Conservation (phyloP, 2,113 vertebrate species). For the Chunga burmeisteri region DNA sequence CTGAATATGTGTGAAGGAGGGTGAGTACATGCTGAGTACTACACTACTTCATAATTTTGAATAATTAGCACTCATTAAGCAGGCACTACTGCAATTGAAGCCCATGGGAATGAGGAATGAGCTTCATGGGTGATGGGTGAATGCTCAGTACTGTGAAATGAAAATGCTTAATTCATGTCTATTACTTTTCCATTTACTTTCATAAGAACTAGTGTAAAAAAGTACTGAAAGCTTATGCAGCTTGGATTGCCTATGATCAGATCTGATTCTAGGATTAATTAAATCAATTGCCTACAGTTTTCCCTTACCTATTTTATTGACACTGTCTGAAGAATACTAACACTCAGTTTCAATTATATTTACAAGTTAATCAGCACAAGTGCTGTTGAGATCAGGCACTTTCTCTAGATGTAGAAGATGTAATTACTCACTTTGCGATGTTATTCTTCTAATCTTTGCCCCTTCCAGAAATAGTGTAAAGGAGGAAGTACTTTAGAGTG, state of each 20-base stretch:
- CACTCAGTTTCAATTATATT: neutral
- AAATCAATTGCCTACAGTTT: neutral
- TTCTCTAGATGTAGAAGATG: neutral
- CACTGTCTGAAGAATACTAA: neutral
- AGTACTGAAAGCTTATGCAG: neutral
- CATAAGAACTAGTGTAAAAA: neutral
- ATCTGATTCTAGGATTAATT: neutral
- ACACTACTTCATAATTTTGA: neutral
- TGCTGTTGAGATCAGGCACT: neutral
- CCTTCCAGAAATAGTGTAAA: neutral
- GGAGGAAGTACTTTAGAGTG: neutral
- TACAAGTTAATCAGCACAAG: slow-evolving; percentile 18
- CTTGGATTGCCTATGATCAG: neutral
- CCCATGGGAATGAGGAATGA: neutral
- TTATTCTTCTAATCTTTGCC: neutral
- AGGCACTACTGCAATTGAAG: neutral
- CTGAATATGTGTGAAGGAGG: neutral
- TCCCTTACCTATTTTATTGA: neutral
- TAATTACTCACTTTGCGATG: neutral
- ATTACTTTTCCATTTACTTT: neutral
- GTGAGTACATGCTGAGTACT: neutral
- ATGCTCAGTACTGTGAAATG: neutral
- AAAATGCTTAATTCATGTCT: slow-evolving; percentile 20
- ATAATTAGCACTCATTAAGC: neutral
- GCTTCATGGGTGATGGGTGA: neutral